Conservation (phyloP, 1,140 invertebrate genomes). For the Rhagoletis pomonella region DNA sequence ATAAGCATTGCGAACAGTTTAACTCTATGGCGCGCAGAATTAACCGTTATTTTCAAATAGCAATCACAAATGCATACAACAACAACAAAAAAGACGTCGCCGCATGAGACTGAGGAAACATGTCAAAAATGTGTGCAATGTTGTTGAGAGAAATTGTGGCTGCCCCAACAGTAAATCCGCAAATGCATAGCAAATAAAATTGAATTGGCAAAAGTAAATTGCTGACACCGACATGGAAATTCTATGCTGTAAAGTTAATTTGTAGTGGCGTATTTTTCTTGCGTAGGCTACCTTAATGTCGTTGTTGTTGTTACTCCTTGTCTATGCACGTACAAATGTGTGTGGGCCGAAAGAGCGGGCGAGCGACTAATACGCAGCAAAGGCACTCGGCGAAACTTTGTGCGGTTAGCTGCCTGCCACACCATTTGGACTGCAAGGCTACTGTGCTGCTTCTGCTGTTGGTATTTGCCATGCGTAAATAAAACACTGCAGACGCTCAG, state of each 20-base stretch:
- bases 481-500: neutral
- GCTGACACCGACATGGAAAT: neutral
- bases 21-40: conserved; percentile 14
- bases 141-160: conserved; percentile 35
- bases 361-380: neutral
- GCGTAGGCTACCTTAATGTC: neutral
- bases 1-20: conserved; percentile 37
- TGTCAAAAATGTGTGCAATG: conserved; percentile 48
- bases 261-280: conserved; percentile 11
- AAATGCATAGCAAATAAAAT: neutral
- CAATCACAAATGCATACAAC: neutral
- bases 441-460: no score
- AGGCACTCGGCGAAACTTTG: neutral
- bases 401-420: no score
- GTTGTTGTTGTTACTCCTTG: neutral
- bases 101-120: conserved; percentile 25
- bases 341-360: no score
- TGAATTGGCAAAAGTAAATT: conserved; percentile 11
- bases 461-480: no score
- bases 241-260: neutral
- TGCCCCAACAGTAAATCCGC: neutral
- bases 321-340: neutral
- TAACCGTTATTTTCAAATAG: conserved; percentile 35
- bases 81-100: neutral
- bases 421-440: no score